Evolutionary conservation across 2,797 vertebrate genomes (phyloP).

Genomic region (Callimico goeldii): DNA sequence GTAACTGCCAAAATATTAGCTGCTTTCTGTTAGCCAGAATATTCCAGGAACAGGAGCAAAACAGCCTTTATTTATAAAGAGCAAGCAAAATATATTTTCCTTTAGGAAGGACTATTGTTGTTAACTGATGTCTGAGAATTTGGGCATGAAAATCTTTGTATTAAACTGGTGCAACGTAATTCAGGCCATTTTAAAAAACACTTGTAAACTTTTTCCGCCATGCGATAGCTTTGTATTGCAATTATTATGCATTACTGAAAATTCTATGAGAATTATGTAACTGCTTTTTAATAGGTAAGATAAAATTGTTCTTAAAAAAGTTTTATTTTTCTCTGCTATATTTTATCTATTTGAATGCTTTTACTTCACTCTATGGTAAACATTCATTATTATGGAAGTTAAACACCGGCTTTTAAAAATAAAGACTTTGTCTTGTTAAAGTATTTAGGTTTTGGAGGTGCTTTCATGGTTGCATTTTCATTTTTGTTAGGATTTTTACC

Average conservation of each 20-base stretch:
- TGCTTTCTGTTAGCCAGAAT: not conserved
- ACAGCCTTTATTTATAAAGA: not conserved
- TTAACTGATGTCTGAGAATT: constrained; percentile 3
- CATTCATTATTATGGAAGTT: not conserved
- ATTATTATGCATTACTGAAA: constrained; percentile 36
- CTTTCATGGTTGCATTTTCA: not conserved
- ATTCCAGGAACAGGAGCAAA: not conserved
- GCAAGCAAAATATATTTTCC: not conserved
- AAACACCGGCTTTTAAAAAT: not conserved
- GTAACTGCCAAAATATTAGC: constrained; percentile 45
- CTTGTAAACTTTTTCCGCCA: not conserved
- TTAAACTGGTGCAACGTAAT: not conserved
- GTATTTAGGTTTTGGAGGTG: not conserved
- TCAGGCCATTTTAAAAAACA: not conserved
- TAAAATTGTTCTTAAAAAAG: constrained; percentile 71
- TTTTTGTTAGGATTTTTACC: not conserved
- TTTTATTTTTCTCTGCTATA: constrained; percentile 1
- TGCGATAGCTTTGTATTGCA: not conserved
- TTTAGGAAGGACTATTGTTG: not conserved
- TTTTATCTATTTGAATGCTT: constrained; percentile 61
- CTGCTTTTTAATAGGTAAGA: constrained; percentile 25
- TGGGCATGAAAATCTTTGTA: not conserved
- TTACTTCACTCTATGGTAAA: constrained; percentile 44
- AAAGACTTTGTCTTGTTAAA: not conserved
- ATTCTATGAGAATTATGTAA: not conserved